These are phyloP conservation scores for Eumeta japonica DNA, from an alignment of 1,140 invertebrate species.

Conservation along the genomic window DNA sequence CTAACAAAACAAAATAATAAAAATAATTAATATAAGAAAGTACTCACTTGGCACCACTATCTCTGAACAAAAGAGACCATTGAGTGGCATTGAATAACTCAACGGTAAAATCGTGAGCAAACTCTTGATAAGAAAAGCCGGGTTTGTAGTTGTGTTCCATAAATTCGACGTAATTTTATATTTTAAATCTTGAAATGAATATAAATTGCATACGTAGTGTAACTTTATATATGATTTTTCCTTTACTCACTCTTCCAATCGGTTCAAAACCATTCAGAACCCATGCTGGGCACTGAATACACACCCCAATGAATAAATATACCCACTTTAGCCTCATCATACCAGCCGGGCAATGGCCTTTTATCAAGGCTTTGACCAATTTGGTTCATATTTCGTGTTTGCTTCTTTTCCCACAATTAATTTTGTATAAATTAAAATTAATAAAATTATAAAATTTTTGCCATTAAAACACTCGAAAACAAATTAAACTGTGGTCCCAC, in stretches of 20 bases:
- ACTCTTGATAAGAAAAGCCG: slow-evolving; percentile 82
- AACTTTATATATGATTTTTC: not conserved
- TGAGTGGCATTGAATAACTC: slow-evolving; percentile 78
- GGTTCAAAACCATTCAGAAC: slow-evolving; percentile 80
- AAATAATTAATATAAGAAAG: not conserved
- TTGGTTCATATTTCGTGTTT: slow-evolving; percentile 57
- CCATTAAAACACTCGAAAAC: too few species aligned
- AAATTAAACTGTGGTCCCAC: too few species aligned
- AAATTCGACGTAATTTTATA: slow-evolving; percentile 54
- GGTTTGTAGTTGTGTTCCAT: slow-evolving; percentile 78
- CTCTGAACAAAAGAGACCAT: slow-evolving; percentile 74
- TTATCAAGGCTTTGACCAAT: slow-evolving; percentile 72
- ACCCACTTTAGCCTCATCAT: slow-evolving; percentile 80
- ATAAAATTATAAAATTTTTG: too few species aligned
- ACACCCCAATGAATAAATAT: slow-evolving; percentile 91
- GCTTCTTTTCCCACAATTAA: too few species aligned
- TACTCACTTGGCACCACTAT: slow-evolving; percentile 74
- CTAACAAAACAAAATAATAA: too few species aligned
- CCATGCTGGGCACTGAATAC: slow-evolving; percentile 79
- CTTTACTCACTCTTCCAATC: slow-evolving; percentile 65
- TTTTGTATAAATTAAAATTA: too few species aligned
- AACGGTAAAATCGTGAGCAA: slow-evolving; percentile 76
- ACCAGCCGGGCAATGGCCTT: slow-evolving; percentile 78
- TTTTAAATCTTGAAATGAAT: slow-evolving; percentile 21
- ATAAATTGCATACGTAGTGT: too few species aligned